Evolutionary conservation across 2,888 invertebrate genomes (phyloP).

Genomic region (Chaetogeoica ovagalla): DNA sequence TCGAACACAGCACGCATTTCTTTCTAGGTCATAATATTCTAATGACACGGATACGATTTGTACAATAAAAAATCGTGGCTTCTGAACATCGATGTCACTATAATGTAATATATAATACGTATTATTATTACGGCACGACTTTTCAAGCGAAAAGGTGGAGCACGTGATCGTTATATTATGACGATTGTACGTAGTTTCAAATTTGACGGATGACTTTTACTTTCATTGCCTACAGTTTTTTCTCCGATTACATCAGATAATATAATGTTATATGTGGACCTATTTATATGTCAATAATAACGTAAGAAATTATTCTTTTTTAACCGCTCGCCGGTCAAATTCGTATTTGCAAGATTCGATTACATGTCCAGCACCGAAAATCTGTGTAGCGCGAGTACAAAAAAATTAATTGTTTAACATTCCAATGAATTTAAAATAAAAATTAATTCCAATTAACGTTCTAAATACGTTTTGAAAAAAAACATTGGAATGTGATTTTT

Average conservation of each 20-base stretch:
- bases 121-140: not conserved
- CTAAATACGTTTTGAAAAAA: too few species aligned
- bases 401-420: too few species aligned
- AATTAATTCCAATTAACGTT: too few species aligned
- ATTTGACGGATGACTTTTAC: conserved; percentile 28
- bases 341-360: too few species aligned
- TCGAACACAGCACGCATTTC: conserved; percentile 1
- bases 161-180: not conserved
- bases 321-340: too few species aligned
- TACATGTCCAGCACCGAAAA: too few species aligned
- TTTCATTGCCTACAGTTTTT: conserved; percentile 7
- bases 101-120: not conserved
- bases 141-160: not conserved
- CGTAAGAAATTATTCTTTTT: too few species aligned
- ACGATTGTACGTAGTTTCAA: not conserved
- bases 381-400: too few species aligned
- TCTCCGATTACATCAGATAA: not conserved
- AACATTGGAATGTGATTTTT: too few species aligned
- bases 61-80: conserved; percentile 33
- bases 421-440: too few species aligned
- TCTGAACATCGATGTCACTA: conserved; percentile 34
- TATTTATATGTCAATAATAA: too few species aligned
- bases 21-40: conserved; percentile 15
- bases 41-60: conserved; percentile 30
- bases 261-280: not conserved